These are phyloP conservation scores for Ericerus pela DNA, from an alignment of 1,140 invertebrate species.

Conservation along the genomic window DNA sequence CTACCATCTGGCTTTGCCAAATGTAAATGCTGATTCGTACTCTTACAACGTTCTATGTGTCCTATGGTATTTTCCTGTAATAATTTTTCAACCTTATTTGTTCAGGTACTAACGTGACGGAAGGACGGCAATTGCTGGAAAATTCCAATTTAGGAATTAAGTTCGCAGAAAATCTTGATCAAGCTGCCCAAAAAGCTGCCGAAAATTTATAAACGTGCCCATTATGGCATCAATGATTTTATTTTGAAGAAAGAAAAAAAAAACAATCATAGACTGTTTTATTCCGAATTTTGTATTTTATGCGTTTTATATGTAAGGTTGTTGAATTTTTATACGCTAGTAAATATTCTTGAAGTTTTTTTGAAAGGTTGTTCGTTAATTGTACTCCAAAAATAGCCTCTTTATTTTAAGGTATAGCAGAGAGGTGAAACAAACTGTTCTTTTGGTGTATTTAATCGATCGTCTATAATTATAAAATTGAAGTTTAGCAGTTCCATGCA, in stretches of 20 bases:
- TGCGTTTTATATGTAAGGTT: background rate
- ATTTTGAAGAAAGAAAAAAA: background rate
- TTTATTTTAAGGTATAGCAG: no score
- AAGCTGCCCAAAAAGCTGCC: constrained; percentile 82
- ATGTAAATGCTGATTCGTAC: no score
- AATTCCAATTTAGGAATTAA: constrained; percentile 69
- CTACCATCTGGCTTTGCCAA: background rate
- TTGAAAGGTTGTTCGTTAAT: no score
- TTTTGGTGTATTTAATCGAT: no score
- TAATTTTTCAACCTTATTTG: constrained; percentile 17
- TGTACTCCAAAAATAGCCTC: no score
- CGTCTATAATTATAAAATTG: no score
- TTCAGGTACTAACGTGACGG: constrained; percentile 54
- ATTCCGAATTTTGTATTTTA: background rate
- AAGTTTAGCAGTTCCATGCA: no score
- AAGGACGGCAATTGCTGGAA: constrained; percentile 51
- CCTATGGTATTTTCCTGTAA: background rate
- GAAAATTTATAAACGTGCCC: background rate
- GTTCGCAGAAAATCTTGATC: constrained; percentile 71
- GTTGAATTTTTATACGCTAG: constrained; percentile 4
- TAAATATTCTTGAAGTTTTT: background rate
- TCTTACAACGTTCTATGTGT: no score
- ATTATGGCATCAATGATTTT: background rate
- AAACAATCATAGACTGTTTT: background rate
- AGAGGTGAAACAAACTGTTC: no score